Base-by-base conservation (phyloP, 1,140 invertebrate species). In the Eumaeus atala region DNA sequence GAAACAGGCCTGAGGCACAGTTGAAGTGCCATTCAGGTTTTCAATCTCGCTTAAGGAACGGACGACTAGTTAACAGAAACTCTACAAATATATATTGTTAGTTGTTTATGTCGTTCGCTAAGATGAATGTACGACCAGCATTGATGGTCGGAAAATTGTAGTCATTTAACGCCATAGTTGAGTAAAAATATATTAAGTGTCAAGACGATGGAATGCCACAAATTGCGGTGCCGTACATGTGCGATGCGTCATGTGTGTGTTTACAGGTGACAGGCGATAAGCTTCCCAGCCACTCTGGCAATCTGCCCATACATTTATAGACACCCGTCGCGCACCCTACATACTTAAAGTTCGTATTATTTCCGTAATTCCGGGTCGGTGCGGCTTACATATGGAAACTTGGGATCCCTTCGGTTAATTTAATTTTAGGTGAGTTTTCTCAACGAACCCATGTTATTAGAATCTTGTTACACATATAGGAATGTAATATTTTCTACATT, bases 291-390 rank as follows among this genome's bases (percentile, higher is more conserved):
- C 56, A 51, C 53, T 66, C 69, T 79, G 76, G 78, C 78, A 79
- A 9, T 0, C 49, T 78, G 78, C 78, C 78, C 70, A 77, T 60
- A 77, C 79, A 69, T 68, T 78, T 78, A 83, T 83, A 83, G 78
- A 58, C 73, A 40, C 40, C 17, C 14, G 40, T 16, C 17, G 14
- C 40, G 17, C 40, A 44, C 16, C 14, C 12, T 28, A 28, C 21
- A 28, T 28, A 28, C 2, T 28, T 28, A 3, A 28, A 28, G 21
- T 28, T 28, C 21, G 21, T 28, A 3, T 6, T 44, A 9, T 44
- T 44, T 44, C 40, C 40, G 40, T 12, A 16, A 44, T 44, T 9
- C 16, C 40, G 16, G 7, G n/a, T 44, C 14, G 11, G 14, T 40
- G 21, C 6, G 21, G 21, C 21, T 28, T 28, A 28, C 6, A 6